Conservation (phyloP, 2,797 vertebrate genomes). For the Micropoecilia bifurca region DNA sequence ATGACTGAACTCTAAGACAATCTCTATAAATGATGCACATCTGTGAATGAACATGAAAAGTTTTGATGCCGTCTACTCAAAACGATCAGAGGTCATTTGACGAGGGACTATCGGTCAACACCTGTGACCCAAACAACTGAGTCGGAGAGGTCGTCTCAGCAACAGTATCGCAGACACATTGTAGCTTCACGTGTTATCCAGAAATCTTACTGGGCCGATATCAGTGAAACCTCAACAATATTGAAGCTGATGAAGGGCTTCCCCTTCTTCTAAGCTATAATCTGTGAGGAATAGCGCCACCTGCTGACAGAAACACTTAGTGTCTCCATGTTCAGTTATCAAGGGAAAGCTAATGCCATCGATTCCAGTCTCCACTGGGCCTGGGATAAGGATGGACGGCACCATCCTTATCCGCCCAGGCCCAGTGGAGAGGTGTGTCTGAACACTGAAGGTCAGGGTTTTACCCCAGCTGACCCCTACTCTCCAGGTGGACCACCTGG, state of each 20-base stretch:
- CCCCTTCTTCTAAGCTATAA: too few relatives aligned
- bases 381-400: too few relatives aligned
- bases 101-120: neutral
- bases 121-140: neutral
- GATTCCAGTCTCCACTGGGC: neutral
- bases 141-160: neutral
- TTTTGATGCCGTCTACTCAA: neutral
- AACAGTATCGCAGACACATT: neutral
- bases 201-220: neutral
- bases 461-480: too few relatives aligned
- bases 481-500: too few relatives aligned
- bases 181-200: neutral
- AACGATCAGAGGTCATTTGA: neutral
- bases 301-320: constrained; percentile 1
- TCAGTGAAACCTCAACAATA: neutral
- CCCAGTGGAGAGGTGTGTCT: neutral
- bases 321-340: neutral
- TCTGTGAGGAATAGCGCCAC: neutral
- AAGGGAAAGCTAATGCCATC: neutral
- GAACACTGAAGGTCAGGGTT: neutral
- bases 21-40: neutral
- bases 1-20: neutral
- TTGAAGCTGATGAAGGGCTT: neutral
- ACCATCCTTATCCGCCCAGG: neutral
- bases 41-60: neutral